phyloP scores from a whole-genome alignment of 2,113 vertebrate genomes.

The Greenwoodochromis staneri region DNA sequence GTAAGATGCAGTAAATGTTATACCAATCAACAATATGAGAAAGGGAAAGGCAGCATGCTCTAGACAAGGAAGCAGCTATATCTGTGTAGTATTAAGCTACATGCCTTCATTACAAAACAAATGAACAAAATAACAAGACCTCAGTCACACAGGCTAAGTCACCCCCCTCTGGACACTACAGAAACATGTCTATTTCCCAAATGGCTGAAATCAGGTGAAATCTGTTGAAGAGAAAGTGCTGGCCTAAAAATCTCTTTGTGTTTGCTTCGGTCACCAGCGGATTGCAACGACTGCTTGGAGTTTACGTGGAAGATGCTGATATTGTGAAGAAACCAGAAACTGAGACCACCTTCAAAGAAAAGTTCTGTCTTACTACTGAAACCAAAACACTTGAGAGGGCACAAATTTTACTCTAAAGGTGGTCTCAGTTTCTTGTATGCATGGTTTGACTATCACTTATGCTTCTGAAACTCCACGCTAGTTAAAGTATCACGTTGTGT shows the following conservation, averaged over 20 bases:
- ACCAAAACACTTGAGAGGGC: not conserved
- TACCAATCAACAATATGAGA: slow-evolving; percentile 32
- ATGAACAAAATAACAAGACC: not conserved
- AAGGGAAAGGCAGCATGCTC: not conserved
- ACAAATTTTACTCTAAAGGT: not conserved
- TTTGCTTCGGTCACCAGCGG: not conserved
- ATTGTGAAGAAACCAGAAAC: not conserved
- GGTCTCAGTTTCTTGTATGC: not conserved
- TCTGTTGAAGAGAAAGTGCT: not conserved
- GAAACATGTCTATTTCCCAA: not conserved
- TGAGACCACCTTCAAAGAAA: not conserved
- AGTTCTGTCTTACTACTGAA: not conserved
- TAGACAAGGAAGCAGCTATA: not conserved
- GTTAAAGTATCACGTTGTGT: not conserved
- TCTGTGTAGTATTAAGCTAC: not conserved
- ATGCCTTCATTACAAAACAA: not conserved
- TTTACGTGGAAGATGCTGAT: not conserved
- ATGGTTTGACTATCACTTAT: not conserved
- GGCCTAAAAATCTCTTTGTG: not conserved
- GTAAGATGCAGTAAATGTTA: slow-evolving; percentile 33
- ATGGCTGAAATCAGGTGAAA: not conserved
- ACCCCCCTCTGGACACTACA: not conserved
- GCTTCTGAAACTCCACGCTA: not conserved
- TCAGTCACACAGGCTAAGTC: not conserved
- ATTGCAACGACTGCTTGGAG: not conserved